Evolutionary conservation across 2,797 vertebrate genomes (phyloP), one percentile per base, ranked within the genome.

Genomic region (Alfaro cultratus): DNA sequence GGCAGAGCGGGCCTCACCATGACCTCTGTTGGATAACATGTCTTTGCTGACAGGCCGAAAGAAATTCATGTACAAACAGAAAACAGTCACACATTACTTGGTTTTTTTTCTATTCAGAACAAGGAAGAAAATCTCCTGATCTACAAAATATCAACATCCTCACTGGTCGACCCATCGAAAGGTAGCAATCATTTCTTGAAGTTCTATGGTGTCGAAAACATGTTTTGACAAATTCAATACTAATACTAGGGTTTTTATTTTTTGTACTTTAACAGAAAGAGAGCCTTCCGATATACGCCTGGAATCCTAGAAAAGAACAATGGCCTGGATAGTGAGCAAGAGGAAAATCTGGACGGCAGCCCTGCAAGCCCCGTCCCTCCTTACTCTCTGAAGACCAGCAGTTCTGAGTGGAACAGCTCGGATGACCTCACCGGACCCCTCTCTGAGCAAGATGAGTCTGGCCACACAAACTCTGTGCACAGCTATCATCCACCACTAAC

Each of bases 341-440:
- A 91, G 39, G 89, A 92, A 2, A 90, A 85, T 1, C 75, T 85
- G 2, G 93, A 94, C 0, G 74, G 86, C 72, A 91, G 91, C 86
- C 90, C 92, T 0, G 55, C 76, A 41, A 91, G 92, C 81, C 91
- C 93, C 0, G 39, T 75, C 26, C 89, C 85, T n/a, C 86, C 87
- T 1, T 91, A 89, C 85, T 82, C 93, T 2, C 86, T 91, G 43
- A 96, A 96, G 88, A 95, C 93, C 82, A 95, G 94, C 92, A 96
- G 94, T 60, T 96, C 95, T 0, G 95, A 96, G 82, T 95, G 95
- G 94, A 96, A 95, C 93, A 95, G 95, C 87, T 95, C 95, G 0
- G 95, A 96, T 23, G 95, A 96, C 84, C 94, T 95, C 0, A 55
- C 86, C 0, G 90, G 93, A 31, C 93, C 92, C 8, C 87, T 95